A percentile compares a stretch with the other conserved stretches of the same genome.
Conservation (phyloP, 2,113 vertebrate genomes). For the Nothobranchius furzeri region DNA sequence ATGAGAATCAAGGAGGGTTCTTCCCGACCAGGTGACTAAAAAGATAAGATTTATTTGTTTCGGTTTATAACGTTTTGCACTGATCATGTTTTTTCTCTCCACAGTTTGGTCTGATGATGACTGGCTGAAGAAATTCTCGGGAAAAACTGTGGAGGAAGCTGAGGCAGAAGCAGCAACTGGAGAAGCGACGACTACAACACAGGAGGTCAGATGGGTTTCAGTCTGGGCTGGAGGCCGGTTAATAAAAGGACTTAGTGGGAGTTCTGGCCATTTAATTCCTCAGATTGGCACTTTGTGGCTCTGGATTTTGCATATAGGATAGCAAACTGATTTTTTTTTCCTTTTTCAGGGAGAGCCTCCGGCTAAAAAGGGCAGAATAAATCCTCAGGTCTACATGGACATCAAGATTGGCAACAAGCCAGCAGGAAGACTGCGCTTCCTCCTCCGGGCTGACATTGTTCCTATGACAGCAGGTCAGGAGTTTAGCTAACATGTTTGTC, state of each 20-base stretch:
- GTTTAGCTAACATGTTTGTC: neutral
- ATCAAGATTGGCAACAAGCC: slow-evolving; percentile 97
- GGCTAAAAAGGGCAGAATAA: slow-evolving; percentile 88
- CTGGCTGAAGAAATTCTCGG: slow-evolving; percentile 98
- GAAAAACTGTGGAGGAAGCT: slow-evolving; percentile 91
- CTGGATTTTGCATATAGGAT: neutral
- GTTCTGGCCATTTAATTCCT: neutral
- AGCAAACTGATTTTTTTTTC: slow-evolving; percentile 3
- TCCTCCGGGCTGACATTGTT: slow-evolving; percentile 90
- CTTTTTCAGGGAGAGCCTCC: slow-evolving; percentile 84
- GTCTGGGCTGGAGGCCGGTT: neutral
- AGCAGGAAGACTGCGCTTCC: slow-evolving; percentile 88
- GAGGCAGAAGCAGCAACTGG: slow-evolving; percentile 81
- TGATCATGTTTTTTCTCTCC: slow-evolving; percentile 8
- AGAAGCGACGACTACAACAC: slow-evolving; percentile 71
- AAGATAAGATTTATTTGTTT: neutral
- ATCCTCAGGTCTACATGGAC: slow-evolving; percentile 97
- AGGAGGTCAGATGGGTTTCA: slow-evolving; percentile 79
- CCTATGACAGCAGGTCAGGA: slow-evolving; percentile 92
- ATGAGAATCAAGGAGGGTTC: slow-evolving; percentile 98
- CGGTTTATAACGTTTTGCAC: neutral
- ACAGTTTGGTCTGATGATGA: slow-evolving; percentile 98
- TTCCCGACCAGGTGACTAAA: slow-evolving; percentile 87
- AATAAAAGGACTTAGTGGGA: neutral
- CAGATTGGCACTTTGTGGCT: too few relatives aligned